Conservation (phyloP, 2,888 invertebrate genomes). For the Emmelina monodactyla region DNA sequence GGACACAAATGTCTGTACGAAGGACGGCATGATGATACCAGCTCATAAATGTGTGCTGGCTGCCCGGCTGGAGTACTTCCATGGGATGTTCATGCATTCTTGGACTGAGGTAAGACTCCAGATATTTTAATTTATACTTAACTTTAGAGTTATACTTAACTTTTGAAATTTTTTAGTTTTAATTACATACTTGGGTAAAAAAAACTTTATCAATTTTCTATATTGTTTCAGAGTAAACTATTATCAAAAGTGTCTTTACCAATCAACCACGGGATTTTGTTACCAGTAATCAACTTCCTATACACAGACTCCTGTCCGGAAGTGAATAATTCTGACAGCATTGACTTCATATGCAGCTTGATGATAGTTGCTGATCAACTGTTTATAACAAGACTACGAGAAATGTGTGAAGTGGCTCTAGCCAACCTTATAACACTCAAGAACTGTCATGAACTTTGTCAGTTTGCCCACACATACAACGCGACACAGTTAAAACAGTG, state of each 20-base stretch:
- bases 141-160: background rate
- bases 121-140: background rate
- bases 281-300: constrained; percentile 76
- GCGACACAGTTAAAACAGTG: constrained; percentile 74
- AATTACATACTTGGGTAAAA: background rate
- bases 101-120: constrained; percentile 80
- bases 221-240: constrained; percentile 54
- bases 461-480: constrained; percentile 79
- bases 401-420: constrained; percentile 74
- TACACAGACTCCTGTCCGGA: constrained; percentile 74
- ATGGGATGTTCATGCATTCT: constrained; percentile 80
- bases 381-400: constrained; percentile 73
- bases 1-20: constrained; percentile 69
- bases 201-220: constrained; percentile 5
- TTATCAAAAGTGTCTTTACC: constrained; percentile 65
- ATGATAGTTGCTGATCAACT: constrained; percentile 83
- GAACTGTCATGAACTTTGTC: constrained; percentile 79
- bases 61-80: constrained; percentile 84
- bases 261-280: constrained; percentile 66
- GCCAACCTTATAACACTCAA: constrained; percentile 72
- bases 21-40: constrained; percentile 50
- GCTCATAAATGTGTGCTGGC: constrained; percentile 86
- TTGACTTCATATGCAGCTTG: constrained; percentile 77
- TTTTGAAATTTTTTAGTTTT: too few relatives aligned
- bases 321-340: constrained; percentile 67